Percentiles rank a stretch among this genome's conserved stretches.
phyloP scores from a whole-genome alignment of 2,113 vertebrate genomes.

The Ursus arctos region DNA sequence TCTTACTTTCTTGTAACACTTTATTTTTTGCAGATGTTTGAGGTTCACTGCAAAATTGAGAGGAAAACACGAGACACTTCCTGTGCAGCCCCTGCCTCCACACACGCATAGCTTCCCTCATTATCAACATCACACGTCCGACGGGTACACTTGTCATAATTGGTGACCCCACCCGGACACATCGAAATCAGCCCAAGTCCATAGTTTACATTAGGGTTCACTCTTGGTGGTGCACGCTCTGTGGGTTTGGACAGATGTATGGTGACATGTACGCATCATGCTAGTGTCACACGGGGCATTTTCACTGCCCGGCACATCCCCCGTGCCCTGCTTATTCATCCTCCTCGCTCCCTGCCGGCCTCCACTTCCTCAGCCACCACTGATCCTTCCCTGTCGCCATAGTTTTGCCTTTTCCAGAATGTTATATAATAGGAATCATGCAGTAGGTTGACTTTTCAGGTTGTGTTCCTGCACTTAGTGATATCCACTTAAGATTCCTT shows the following conservation, averaged over 20 bases:
- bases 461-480: neutral
- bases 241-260: neutral
- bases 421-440: neutral
- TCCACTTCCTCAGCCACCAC: neutral
- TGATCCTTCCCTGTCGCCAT: neutral
- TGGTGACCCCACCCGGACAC: neutral
- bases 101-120: too few relatives aligned
- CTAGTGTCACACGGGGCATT: neutral
- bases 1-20: neutral
- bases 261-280: neutral
- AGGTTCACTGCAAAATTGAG: neutral
- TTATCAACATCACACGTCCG: neutral
- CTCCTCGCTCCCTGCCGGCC: neutral
- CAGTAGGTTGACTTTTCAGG: neutral
- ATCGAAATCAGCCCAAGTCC: neutral
- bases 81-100: too few relatives aligned
- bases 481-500: neutral
- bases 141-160: neutral
- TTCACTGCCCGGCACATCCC: neutral
- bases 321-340: neutral
- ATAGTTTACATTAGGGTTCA: neutral
- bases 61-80: neutral
- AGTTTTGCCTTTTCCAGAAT: neutral
- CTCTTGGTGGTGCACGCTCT: neutral
- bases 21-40: neutral